Base-by-base conservation (phyloP, 2,113 vertebrate species). In the Otus sunia region DNA sequence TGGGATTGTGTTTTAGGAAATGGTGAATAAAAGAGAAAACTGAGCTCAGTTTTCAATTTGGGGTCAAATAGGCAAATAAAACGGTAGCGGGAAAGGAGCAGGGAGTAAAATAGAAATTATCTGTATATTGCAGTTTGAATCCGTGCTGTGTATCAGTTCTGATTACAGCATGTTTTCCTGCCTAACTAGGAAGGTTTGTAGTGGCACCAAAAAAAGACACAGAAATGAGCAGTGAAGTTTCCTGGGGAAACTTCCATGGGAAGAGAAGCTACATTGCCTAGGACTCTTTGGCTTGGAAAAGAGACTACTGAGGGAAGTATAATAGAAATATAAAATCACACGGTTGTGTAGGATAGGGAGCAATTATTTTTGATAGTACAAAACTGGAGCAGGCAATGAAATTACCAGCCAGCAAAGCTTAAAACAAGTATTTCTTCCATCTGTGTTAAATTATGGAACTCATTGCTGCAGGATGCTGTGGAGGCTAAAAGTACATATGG, bases 21-120 rank as follows among this genome's bases (percentile, higher is more conserved):
- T 19, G 87, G 23, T 68, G 72, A 80, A 50, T 68, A 41, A 90
- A 74, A 93, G 83, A 95, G 93, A 93, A 94, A 94, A 26, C 27
- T 60, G 58, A 90, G 23, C 25, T 93, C 34, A 58, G 23, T 78
- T 94, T 93, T 93, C 5, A 5, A 0, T 43, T 64, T 72, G 63
- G 32, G 45, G 53, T 72, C 45, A 92, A 83, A 79, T 4, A 79
- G 21, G 25, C 34, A 79, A 85, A 43, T 50, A 78, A 76, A 95
- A 43, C 34, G 30, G 3, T 34, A 72, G 58, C 32, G 68, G 58
- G 27, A 82, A 79, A 79, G 45, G 49, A 88, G 37, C 26, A 56
- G 49, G 45, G 21, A 82, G 36, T 72, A 43, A 86, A 86, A 29
- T 4, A 86, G 49, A 69, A 93, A 37, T 72, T 29, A 67, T 34